Conservation (phyloP, 2,888 invertebrate species). For the Callinectes sapidus region DNA sequence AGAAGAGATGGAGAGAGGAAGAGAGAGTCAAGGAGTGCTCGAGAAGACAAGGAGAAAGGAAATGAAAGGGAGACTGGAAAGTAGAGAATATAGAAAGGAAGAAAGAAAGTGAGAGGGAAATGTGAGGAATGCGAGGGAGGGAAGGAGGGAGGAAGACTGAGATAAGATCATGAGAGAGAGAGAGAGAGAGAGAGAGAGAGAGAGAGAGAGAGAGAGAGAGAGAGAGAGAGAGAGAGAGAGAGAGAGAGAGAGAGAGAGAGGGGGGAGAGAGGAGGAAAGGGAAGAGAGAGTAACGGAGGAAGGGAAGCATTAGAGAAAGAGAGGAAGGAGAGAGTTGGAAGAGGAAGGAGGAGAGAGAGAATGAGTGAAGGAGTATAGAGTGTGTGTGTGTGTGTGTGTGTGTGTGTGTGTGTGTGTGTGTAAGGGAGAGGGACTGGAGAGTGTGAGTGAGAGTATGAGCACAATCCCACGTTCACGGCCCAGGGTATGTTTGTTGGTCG, state of each 20-base stretch:
- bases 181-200: conserved; percentile 5
- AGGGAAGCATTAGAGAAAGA: neutral
- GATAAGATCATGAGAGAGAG: no score
- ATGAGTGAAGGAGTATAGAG: neutral
- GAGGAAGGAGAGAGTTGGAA: neutral
- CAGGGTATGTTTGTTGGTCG: neutral
- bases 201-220: neutral
- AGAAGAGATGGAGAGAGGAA: conserved; percentile 44
- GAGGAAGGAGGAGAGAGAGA: neutral
- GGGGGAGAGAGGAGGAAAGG: neutral
- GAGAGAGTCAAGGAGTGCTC: conserved; percentile 29
- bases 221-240: neutral
- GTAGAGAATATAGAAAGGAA: neutral
- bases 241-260: neutral
- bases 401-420: neutral
- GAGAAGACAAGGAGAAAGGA: neutral
- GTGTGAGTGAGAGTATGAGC: conserved; percentile 18
- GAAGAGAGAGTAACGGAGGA: neutral
- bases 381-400: neutral
- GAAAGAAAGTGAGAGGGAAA: neutral
- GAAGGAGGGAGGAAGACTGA: neutral
- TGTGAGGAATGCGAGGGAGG: neutral
- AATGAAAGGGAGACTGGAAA: neutral
- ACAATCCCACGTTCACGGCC: conserved; percentile 11
- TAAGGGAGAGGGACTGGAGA: neutral